Percentiles rank a stretch among this genome's conserved stretches.
phyloP scores from a whole-genome alignment of 1,140 invertebrate genomes.

The Papilio polyxenes region DNA sequence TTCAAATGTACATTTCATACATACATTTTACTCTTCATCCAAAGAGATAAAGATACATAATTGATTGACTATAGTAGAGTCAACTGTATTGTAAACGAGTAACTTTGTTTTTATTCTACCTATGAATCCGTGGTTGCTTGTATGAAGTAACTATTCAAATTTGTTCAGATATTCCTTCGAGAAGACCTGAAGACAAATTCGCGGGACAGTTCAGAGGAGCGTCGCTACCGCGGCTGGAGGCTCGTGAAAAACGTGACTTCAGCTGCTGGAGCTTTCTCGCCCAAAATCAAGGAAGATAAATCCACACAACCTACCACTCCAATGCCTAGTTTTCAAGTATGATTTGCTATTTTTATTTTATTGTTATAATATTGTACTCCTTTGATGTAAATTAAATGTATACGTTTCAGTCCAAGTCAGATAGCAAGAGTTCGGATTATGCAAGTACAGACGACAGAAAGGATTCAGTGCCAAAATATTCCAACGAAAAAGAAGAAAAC shows the following conservation, averaged over 20 bases:
- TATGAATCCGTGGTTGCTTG: background rate
- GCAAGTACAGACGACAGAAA: slow-evolving; percentile 54
- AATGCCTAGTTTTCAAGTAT: slow-evolving; percentile 67
- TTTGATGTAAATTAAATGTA: background rate
- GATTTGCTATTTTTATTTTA: slow-evolving; percentile 30
- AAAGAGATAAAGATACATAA: too few relatives aligned
- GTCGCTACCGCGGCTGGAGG: slow-evolving; percentile 54
- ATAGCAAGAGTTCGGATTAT: slow-evolving; percentile 56
- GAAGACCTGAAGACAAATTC: slow-evolving; percentile 57
- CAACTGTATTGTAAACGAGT: background rate
- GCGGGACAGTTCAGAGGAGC: slow-evolving; percentile 59
- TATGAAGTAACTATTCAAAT: background rate
- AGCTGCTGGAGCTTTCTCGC: slow-evolving; percentile 72
- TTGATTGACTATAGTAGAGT: background rate
- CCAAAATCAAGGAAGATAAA: slow-evolving; percentile 52
- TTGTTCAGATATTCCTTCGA: slow-evolving; percentile 55
- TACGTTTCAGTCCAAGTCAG: slow-evolving; percentile 53
- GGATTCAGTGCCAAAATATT: slow-evolving; percentile 49
- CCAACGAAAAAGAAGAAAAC: slow-evolving; percentile 62
- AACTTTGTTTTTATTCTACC: background rate
- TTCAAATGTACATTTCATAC: too few relatives aligned
- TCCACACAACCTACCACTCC: slow-evolving; percentile 77
- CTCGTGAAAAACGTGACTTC: slow-evolving; percentile 63
- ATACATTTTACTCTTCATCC: too few relatives aligned
- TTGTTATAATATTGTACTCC: background rate